These are phyloP conservation scores for Meloe dianella DNA, from an alignment of 2,888 invertebrate genomes.

Conservation along the genomic window DNA sequence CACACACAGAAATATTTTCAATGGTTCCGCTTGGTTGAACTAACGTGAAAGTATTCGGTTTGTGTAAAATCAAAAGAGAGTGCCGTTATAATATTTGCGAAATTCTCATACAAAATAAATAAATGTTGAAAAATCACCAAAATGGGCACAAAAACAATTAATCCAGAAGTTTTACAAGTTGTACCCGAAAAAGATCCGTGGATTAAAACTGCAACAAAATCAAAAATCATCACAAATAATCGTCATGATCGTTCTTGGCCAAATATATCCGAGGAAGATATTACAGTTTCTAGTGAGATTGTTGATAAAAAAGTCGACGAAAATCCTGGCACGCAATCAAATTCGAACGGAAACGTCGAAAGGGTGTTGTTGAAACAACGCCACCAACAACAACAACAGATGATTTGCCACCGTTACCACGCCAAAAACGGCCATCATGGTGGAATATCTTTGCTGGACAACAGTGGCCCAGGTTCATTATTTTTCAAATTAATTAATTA, in stretches of 20 bases:
- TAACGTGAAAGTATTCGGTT: conserved; percentile 10
- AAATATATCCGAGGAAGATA: conserved; percentile 49
- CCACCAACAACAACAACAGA: not conserved
- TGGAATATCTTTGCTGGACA: conserved; percentile 89
- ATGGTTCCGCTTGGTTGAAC: conserved; percentile 24
- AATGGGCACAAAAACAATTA: conserved; percentile 45
- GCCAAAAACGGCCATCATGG: conserved; percentile 83
- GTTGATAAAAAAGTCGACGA: conserved; percentile 56
- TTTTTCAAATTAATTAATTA: no score
- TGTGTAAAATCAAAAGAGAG: conserved; percentile 10
- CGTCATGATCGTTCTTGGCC: conserved; percentile 47
- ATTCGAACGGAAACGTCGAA: conserved; percentile 57
- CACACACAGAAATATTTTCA: not conserved
- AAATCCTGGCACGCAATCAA: conserved; percentile 60
- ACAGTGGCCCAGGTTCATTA: conserved; percentile 69
- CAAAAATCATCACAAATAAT: conserved; percentile 49
- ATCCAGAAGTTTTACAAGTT: conserved; percentile 53
- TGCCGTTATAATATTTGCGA: conserved; percentile 23
- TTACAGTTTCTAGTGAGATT: conserved; percentile 40
- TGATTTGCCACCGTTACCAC: conserved; percentile 56
- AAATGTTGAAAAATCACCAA: conserved; percentile 18
- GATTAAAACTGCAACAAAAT: conserved; percentile 46
- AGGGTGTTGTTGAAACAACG: conserved; percentile 53
- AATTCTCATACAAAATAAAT: conserved; percentile 18
- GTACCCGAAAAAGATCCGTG: conserved; percentile 58